Base-by-base conservation (phyloP, 2,888 invertebrate species). In the Dendrolimus pini region DNA sequence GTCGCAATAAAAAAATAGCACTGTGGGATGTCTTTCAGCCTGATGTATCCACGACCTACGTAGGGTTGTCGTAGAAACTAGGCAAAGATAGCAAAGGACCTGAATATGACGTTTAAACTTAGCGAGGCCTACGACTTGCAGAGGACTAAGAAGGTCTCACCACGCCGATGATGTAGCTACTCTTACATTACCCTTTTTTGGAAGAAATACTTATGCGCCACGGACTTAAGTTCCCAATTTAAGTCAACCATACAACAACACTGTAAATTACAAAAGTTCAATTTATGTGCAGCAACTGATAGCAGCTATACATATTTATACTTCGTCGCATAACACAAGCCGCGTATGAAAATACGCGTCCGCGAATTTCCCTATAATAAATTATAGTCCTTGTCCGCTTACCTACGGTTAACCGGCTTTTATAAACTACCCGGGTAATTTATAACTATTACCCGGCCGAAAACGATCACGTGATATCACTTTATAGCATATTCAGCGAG, bases 381-480 rank as follows among this genome's bases (percentile, higher is more conserved):
- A 90, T 91, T 88, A 90, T 79, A 78, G 80, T 80, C 78, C 85
- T 83, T 87, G 89, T 88, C 87, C 88, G 85, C 87, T 86, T 88
- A 89, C 89, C 89, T 87, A 85, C 85, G 88, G 89, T 88, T 89
- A 89, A 90, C 89, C 87, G 89, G 89, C 89, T 89, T 89, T 90
- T 90, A 90, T 90, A 90, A 90, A 90, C 87, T 89, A 89, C 85
- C 86, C 82, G 72, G 77, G 86, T 90, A 90, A 88, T 90, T 89
- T 90, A 90, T 90, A 90, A 90, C 89, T 89, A 89, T 89, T 89
- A 89, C 88, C 86, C 85, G 78, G 77, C 76, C 80, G 83, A 82
- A 84, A 85, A 82, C 89, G 89, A 88, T 89, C 89, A 89, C 84
- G 88, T 86, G 88, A 87, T 89, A 89, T 89, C 87, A 89, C 87